Evolutionary conservation across 2,797 vertebrate species (phyloP).

Genomic region (Sciurus carolinensis): DNA sequence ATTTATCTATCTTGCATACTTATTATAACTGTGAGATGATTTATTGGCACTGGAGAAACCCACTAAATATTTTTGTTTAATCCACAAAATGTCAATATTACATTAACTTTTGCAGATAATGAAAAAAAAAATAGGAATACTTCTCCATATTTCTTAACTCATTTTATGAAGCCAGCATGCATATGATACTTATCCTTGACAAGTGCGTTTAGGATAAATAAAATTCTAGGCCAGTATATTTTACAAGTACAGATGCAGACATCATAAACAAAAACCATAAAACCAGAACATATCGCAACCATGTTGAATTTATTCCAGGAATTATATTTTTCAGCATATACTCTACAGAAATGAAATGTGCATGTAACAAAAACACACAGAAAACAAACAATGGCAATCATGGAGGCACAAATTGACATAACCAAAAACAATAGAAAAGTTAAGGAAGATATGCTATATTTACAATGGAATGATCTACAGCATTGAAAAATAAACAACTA

Average conservation of each 20-base stretch:
- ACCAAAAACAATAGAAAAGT: background rate
- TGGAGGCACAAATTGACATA: background rate
- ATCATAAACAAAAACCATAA: background rate
- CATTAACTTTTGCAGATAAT: background rate
- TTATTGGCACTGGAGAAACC: background rate
- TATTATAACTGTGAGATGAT: background rate
- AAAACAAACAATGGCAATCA: background rate
- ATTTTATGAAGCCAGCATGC: background rate
- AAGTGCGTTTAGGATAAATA: background rate
- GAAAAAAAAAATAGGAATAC: background rate
- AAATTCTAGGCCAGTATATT: constrained; percentile 9
- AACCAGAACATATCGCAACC: background rate
- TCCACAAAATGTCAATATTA: background rate
- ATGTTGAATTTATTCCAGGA: background rate
- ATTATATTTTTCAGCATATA: background rate
- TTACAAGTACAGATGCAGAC: background rate
- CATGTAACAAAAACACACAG: background rate
- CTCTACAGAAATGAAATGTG: background rate
- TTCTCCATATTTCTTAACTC: background rate
- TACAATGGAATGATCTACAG: background rate
- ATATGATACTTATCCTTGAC: background rate
- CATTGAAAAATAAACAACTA: background rate
- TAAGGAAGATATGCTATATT: background rate
- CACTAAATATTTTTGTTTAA: background rate
- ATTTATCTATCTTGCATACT: background rate